Evolutionary conservation across 1,140 invertebrate species (phyloP).

Genomic region (Dendrolimus punctatus): DNA sequence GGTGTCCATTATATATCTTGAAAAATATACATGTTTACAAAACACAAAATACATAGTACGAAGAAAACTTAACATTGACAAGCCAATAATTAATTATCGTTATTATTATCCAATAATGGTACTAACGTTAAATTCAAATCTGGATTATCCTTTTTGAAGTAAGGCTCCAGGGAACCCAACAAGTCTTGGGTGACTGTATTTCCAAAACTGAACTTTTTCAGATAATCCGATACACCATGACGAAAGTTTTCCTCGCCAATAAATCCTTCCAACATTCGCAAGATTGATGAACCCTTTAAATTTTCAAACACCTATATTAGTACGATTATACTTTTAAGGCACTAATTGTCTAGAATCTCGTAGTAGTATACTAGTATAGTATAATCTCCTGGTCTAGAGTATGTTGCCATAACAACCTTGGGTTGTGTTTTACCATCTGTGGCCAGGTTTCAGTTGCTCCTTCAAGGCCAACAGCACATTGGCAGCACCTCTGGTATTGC

Average conservation of each 20-base stretch:
- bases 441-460: no score
- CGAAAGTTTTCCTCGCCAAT: conserved; percentile 84
- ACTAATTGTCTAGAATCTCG: no score
- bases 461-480: no score
- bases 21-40: conserved; percentile 5
- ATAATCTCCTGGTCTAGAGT: no score
- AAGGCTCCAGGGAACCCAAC: conserved; percentile 76
- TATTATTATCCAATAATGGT: background rate
- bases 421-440: no score
- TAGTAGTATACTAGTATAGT: no score
- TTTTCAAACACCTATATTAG: no score
- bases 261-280: conserved; percentile 93
- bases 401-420: no score
- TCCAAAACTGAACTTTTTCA: conserved; percentile 78
- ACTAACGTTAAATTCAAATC: conserved; percentile 52
- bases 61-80: no score
- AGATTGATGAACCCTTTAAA: conserved; percentile 85
- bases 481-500: no score
- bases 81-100: background rate
- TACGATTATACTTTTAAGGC: no score
- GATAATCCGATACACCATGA: conserved; percentile 80
- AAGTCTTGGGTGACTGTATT: conserved; percentile 89
- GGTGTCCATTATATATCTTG: conserved; percentile 87
- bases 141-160: conserved; percentile 45
- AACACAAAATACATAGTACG: background rate